Evolutionary conservation across 2,113 vertebrate species (phyloP), one percentile per base, ranked within the genome.

Genomic region (Heterotis niloticus): DNA sequence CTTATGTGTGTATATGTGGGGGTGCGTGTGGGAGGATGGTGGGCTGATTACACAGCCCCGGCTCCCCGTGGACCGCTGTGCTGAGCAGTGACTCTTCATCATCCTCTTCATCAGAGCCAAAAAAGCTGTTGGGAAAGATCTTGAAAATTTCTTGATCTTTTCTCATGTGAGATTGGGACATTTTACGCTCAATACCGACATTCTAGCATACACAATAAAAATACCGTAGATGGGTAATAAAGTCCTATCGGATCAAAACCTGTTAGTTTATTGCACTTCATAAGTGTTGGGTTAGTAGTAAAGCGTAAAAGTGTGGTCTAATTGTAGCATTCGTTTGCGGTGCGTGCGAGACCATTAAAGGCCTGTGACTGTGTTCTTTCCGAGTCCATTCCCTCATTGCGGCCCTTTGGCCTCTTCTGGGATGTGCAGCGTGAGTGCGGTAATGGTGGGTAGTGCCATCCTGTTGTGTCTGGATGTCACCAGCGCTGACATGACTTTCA

Each of bases 1-100:
- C 82, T 81, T 84, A 82, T 17, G 82, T 87, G 86, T 85, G 89
- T 85, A 44, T 44, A 44, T 85, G 64, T 23, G 12, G 64, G 18
- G 23, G 64, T 16, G 10, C 64, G n/a, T 20, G 64, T 66, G 23
- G 18, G n/a, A 23, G 18, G 64, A 11, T 16, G 23, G 64, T 20
- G 64, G 64, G 34, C 44, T 16, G 18, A 5, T 20, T 69, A 69
- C 7, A 72, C 20, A n/a, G 68, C 80, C 68, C 59, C 59, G 3
- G 13, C 59, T 20, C 59, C 59, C 59, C 59, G 14, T 17, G 34
- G 3, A 44, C 34, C 7, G 34, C 34, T 44, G 34, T 62, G 59
- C 14, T 14, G 59, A 62, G 11, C 20, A 62, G 20, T 17, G 14
- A 62, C 14, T 62, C 59, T 62, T 20, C 59, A 62, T 44, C 10